A percentile compares a stretch with the other conserved stretches of the same genome.
Evolutionary conservation across 2,113 vertebrate species (phyloP).

Genomic region (Perca fluviatilis): DNA sequence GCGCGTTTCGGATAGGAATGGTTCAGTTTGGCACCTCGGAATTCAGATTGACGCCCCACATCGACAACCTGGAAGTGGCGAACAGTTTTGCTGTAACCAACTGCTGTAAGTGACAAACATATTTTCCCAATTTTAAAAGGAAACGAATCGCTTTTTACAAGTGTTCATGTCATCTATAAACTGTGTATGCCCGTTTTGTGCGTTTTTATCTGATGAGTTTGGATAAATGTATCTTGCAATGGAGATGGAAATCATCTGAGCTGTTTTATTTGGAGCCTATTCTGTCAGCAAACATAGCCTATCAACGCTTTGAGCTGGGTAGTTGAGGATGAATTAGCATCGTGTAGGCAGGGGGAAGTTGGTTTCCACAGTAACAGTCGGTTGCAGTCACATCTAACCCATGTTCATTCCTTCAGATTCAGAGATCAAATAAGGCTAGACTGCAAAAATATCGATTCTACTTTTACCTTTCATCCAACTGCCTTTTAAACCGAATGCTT

Average conservation of each 20-base stretch:
- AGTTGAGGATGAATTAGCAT: conserved; percentile 17
- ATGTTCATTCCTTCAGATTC: conserved; percentile 59
- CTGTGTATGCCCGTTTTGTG: not conserved
- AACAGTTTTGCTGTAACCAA: conserved; percentile 99
- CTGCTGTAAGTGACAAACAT: conserved; percentile 91
- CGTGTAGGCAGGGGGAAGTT: conserved; percentile 71
- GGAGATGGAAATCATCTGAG: not conserved
- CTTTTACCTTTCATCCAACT: not conserved
- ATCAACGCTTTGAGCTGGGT: conserved; percentile 17
- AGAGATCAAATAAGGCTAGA: conserved; percentile 11
- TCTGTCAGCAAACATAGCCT: conserved; percentile 23
- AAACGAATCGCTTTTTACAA: not conserved
- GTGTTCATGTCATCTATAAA: not conserved
- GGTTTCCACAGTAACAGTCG: conserved; percentile 83
- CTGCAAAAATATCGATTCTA: conserved; percentile 29
- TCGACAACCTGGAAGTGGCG: conserved; percentile 98
- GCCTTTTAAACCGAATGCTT: not conserved
- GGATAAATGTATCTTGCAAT: not conserved
- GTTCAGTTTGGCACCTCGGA: conserved; percentile 95
- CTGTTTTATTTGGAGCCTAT: conserved; percentile 36
- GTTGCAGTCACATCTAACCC: conserved; percentile 48
- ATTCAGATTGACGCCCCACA: conserved; percentile 97
- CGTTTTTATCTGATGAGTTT: not conserved
- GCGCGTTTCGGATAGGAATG: conserved; percentile 98
- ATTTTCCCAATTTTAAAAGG: too few species aligned